These are phyloP conservation scores for Sapayoa aenigma DNA, from an alignment of 2,113 vertebrate genomes.

Conservation along the genomic window DNA sequence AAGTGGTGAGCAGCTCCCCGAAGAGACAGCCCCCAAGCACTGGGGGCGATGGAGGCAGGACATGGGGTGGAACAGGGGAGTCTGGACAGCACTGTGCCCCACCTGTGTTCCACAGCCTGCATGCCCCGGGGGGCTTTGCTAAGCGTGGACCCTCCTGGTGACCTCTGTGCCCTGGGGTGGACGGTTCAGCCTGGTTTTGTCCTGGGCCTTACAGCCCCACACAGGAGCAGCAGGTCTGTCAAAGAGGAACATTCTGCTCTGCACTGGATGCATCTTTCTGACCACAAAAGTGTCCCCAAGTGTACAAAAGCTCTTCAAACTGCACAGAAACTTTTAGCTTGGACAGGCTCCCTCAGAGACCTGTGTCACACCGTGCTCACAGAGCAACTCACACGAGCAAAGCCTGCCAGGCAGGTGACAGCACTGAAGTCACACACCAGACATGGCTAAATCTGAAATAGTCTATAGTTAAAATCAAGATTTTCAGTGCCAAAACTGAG, in stretches of 20 bases:
- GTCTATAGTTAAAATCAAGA: not conserved
- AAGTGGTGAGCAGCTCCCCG: not conserved
- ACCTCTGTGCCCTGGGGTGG: not conserved
- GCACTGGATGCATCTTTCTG: not conserved
- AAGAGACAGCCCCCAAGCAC: not conserved
- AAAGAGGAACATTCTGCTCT: not conserved
- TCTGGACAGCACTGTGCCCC: not conserved
- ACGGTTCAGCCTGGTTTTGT: not conserved
- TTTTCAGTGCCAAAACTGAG: not conserved
- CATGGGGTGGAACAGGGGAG: not conserved
- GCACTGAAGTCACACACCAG: not conserved
- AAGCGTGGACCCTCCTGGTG: not conserved
- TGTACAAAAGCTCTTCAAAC: not conserved
- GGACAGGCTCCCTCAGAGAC: not conserved
- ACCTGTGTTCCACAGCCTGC: rapidly evolving
- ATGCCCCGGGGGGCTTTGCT: not conserved
- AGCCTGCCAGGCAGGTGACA: not conserved
- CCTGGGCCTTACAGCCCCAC: rapidly evolving
- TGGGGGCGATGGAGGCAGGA: rapidly evolving
- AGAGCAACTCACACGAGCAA: not conserved
- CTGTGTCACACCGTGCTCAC: rapidly evolving
- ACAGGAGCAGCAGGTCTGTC: not conserved
- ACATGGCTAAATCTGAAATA: not conserved
- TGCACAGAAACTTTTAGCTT: not conserved
- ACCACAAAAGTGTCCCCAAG: rapidly evolving